Base-by-base conservation (phyloP, 1,140 invertebrate genomes). In the Linepithema humile region DNA sequence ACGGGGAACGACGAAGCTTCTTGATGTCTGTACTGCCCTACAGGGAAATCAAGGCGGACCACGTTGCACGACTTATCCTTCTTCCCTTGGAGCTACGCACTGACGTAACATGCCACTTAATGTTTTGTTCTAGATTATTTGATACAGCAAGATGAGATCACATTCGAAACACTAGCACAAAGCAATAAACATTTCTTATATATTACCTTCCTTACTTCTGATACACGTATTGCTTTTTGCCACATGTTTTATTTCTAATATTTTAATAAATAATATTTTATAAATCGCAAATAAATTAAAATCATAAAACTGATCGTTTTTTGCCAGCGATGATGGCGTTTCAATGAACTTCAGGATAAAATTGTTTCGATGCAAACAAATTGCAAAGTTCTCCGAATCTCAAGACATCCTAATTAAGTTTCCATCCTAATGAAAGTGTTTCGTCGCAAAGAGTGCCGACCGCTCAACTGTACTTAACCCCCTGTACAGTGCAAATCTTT, bases 361-460 rank as follows among this genome's bases (percentile, higher is more conserved):
- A 80, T 80, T 64, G 75, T 69, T 69, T 80, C 17, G 45, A 62
- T 77, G 59, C 20, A 43, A 83, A 40, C 26, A 64, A 83, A 43
- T 62, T 64, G 43, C n/a, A 77, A 12, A 75, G 45, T 83, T 83
- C 70, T 20, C 35, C 45, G 45, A 77, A 40, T 29, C 67, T n/a
- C 5, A 65, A 20, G 40, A 12, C 45, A 74, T 0, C 57, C 65
- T 85, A 85, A 85, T 82, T 85, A 70, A 80, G 73, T 72, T 82
- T 85, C 53, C 65, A 85, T 77, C 64, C 23, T 82, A 72, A 84
- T 69, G 82, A 84, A 84, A 78, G 82, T 84, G 60, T 84, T 84
- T 80, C 60, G 40, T 50, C 48, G 74, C 60, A 62, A 78, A 65
- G 55, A 57, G 73, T 45, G 40, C 12, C 35, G n/a, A 53, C 35